Evolutionary conservation across 2,113 vertebrate genomes (phyloP).

Genomic region (Potamarius usumacintae): DNA sequence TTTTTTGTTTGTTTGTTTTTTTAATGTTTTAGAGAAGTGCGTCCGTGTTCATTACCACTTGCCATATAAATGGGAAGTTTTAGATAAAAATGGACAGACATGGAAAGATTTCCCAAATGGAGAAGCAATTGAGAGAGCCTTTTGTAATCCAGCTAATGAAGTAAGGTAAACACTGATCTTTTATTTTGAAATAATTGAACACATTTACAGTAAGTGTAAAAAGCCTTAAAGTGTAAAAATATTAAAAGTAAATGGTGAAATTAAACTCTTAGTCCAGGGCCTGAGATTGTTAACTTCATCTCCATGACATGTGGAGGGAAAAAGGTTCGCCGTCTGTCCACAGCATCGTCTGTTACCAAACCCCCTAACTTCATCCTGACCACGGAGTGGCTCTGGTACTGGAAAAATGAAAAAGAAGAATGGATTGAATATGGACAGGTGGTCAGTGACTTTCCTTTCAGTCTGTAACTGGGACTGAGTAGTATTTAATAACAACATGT

Average conservation of each 20-base stretch:
- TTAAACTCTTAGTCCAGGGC: constrained; percentile 25
- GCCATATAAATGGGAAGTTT: constrained; percentile 87
- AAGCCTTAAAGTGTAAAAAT: neutral
- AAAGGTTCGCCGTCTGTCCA: constrained; percentile 83
- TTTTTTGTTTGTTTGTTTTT: neutral
- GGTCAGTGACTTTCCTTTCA: constrained; percentile 68
- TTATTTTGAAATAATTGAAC: neutral
- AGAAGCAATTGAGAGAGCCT: constrained; percentile 83
- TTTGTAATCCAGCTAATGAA: constrained; percentile 76
- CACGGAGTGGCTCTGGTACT: constrained; percentile 94
- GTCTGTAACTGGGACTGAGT: neutral
- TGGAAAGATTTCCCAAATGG: constrained; percentile 78
- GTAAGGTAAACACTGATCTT: constrained; percentile 53
- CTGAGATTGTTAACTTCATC: constrained; percentile 69
- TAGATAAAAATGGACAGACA: constrained; percentile 45
- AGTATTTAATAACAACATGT: neutral
- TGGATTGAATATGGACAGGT: constrained; percentile 85
- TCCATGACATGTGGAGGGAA: constrained; percentile 71
- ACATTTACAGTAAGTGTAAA: neutral
- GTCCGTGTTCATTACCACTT: constrained; percentile 78
- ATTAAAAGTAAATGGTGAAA: neutral
- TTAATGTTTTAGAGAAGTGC: constrained; percentile 74
- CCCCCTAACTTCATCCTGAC: constrained; percentile 86
- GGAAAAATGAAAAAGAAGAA: constrained; percentile 73
- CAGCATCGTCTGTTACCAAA: constrained; percentile 82